Evolutionary conservation across 2,113 vertebrate genomes (phyloP).

Genomic region (Peucedramus taeniatus): DNA sequence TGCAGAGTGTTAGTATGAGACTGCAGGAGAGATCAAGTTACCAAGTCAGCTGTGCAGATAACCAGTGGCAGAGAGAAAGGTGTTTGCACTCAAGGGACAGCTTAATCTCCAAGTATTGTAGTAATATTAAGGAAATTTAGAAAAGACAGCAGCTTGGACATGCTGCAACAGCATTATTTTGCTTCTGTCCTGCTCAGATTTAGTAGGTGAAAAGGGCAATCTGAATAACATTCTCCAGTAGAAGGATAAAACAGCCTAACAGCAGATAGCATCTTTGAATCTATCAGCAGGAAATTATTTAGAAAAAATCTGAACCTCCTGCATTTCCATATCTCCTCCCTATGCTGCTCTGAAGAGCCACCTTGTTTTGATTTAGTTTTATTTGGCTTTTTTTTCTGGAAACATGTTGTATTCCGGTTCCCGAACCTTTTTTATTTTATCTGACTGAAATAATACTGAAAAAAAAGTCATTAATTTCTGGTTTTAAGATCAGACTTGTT

Average conservation of each 20-base stretch:
- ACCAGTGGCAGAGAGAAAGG: neutral
- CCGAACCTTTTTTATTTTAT: neutral
- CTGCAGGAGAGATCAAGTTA: neutral
- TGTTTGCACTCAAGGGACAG: neutral
- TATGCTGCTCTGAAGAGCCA: neutral
- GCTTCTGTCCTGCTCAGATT: neutral
- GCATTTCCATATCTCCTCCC: neutral
- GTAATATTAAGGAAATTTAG: neutral
- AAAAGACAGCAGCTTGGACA: neutral
- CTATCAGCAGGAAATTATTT: neutral
- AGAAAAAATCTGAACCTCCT: neutral
- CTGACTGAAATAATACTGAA: neutral
- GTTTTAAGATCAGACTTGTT: neutral
- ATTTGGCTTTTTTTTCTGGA: neutral
- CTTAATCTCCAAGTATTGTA: neutral
- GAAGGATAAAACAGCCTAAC: neutral
- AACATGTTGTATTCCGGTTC: neutral
- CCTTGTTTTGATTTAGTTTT: neutral
- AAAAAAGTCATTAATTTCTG: neutral
- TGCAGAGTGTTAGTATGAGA: neutral
- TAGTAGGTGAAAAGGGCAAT: neutral
- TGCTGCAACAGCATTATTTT: neutral
- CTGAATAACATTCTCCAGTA: neutral
- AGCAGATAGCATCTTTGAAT: neutral
- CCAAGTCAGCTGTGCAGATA: neutral